These are phyloP conservation scores for Idaea biselata DNA, from an alignment of 2,888 invertebrate species.

Conservation along the genomic window DNA sequence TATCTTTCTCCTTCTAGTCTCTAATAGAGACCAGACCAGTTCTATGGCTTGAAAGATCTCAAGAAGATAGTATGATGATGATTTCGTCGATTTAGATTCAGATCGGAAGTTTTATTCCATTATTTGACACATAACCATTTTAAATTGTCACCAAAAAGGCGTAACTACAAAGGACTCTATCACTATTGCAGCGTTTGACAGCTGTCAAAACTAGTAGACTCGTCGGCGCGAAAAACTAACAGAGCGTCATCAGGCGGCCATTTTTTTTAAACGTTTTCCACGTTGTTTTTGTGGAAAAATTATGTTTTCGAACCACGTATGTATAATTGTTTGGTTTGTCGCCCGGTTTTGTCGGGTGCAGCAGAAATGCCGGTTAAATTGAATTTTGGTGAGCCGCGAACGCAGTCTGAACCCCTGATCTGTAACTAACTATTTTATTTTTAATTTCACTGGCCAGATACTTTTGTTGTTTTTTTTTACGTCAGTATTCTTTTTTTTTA, in stretches of 20 bases:
- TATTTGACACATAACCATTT: conserved; percentile 27
- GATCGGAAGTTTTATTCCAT: too few species aligned
- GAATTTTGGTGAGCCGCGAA: conserved; percentile 66
- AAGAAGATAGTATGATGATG: too few species aligned
- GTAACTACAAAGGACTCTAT: conserved; percentile 63
- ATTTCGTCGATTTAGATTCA: too few species aligned
- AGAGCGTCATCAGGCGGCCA: conserved; percentile 49
- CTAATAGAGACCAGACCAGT: too few species aligned
- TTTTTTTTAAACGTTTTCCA: conserved; percentile 59
- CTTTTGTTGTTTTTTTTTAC: conserved; percentile 12
- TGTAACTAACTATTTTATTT: conserved; percentile 39
- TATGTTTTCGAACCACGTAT: conserved; percentile 74
- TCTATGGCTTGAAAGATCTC: too few species aligned
- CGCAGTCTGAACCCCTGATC: conserved; percentile 43
- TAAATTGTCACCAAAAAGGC: conserved; percentile 37
- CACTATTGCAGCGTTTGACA: conserved; percentile 64
- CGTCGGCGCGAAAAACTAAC: conserved; percentile 73
- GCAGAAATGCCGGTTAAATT: conserved; percentile 64
- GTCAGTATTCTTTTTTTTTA: neutral
- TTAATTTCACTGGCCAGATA: conserved; percentile 11
- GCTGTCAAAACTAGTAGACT: conserved; percentile 72
- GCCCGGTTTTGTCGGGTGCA: conserved; percentile 50
- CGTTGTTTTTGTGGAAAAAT: conserved; percentile 67
- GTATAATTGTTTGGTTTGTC: conserved; percentile 79
- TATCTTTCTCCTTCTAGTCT: too few species aligned